Percentiles rank a stretch among this genome's conserved stretches.
Conservation (phyloP, 37 sponge, comb jelly and placozoan species). For the Chondrosia reniformis region DNA sequence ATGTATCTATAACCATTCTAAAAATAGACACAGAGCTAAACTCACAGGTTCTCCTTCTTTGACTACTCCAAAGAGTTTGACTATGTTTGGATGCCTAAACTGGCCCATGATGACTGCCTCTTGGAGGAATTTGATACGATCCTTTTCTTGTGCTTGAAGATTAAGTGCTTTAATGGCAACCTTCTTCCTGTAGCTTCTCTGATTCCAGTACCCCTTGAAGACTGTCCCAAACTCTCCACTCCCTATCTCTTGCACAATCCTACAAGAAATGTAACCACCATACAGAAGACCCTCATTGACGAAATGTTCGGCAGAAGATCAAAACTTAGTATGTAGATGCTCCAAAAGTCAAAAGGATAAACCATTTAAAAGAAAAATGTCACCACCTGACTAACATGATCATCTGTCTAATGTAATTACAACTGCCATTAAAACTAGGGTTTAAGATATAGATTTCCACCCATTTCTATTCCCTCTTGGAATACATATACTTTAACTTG, state of each 20-base stretch:
- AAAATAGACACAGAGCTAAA: not conserved
- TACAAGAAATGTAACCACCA: constrained; percentile 2
- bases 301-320: too few species aligned
- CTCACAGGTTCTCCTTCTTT: constrained; percentile 40
- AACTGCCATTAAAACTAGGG: too few species aligned
- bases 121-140: constrained; percentile 22
- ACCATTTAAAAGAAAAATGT: too few species aligned
- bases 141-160: not conserved
- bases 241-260: constrained; percentile 17
- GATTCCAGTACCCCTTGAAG: constrained; percentile 21
- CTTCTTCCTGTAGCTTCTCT: not conserved
- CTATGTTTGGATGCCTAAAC: constrained; percentile 32
- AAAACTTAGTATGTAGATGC: too few species aligned
- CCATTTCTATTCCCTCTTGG: too few species aligned
- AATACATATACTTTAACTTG: too few species aligned
- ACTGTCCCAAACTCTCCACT: constrained; percentile 37
- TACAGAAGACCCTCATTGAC: too few species aligned
- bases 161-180: constrained; percentile 29
- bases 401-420: too few species aligned
- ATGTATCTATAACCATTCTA: too few species aligned
- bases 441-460: too few species aligned
- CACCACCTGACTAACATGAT: too few species aligned
- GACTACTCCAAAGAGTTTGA: constrained; percentile 31
- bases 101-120: constrained; percentile 39
- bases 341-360: too few species aligned